Percentiles rank a stretch among this genome's conserved stretches.
phyloP scores from a whole-genome alignment of 2,797 vertebrate species.

The Eremophila alpestris region DNA sequence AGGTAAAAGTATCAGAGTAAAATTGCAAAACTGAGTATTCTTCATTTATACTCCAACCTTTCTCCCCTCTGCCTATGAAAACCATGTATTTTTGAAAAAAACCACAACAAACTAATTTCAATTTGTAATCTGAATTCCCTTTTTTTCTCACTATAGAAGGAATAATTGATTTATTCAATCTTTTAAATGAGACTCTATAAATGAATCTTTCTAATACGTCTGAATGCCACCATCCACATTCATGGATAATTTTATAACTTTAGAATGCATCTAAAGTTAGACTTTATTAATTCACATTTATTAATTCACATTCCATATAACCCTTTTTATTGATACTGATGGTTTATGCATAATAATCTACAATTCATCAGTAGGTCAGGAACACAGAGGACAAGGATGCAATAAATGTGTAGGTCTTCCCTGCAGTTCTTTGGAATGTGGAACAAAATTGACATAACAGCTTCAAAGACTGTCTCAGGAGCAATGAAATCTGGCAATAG shows the following conservation, averaged over 20 bases:
- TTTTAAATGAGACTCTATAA: neutral
- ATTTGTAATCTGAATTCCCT: neutral
- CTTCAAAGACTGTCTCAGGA: neutral
- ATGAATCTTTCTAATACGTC: neutral
- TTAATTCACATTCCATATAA: neutral
- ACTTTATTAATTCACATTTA: conserved; percentile 30
- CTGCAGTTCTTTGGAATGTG: neutral
- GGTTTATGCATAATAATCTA: conserved; percentile 13
- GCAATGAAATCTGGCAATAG: neutral
- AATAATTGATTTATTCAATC: neutral
- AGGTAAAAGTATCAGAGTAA: neutral
- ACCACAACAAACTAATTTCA: neutral
- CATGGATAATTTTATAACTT: conserved; percentile 39
- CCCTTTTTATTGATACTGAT: conserved; percentile 16
- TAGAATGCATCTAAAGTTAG: neutral
- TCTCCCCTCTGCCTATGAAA: neutral
- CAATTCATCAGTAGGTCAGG: neutral
- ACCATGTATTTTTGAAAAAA: neutral
- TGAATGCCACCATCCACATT: neutral
- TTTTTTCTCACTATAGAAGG: neutral
- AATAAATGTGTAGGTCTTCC: neutral
- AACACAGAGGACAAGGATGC: neutral
- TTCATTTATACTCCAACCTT: neutral
- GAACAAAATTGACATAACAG: neutral
- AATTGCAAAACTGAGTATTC: neutral